Conservation (phyloP, 2,113 vertebrate genomes). For the Zootoca vivipara region DNA sequence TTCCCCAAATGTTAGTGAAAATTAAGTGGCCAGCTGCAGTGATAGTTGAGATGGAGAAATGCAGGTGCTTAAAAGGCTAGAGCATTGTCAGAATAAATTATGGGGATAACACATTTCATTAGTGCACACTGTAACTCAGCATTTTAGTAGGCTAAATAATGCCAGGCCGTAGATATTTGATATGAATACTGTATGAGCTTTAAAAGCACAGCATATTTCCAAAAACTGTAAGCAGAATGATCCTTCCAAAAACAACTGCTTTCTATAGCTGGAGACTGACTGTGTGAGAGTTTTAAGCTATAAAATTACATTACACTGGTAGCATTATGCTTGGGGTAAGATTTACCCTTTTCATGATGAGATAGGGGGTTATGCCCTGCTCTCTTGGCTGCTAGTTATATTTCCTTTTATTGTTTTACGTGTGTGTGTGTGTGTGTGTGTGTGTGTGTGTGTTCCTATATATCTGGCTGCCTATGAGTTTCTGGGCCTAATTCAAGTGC, state of each 20-base stretch:
- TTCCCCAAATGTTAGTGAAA: constrained; percentile 23
- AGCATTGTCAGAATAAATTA: constrained; percentile 27
- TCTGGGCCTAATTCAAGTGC: no score
- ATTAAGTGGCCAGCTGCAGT: not conserved
- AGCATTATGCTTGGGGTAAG: not conserved
- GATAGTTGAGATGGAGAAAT: not conserved
- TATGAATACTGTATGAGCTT: constrained; percentile 28
- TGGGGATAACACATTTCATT: constrained; percentile 33
- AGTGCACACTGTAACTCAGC: constrained; percentile 24
- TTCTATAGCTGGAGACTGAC: not conserved
- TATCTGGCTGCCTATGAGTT: no score
- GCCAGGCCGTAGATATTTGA: not conserved
- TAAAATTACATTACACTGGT: not conserved
- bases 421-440: not conserved
- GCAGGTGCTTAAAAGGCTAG: not conserved
- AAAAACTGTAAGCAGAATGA: constrained; percentile 29
- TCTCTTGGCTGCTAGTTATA: not conserved
- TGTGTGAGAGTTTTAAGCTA: constrained; percentile 27
- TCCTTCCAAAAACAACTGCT: constrained; percentile 36
- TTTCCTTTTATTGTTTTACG: not conserved
- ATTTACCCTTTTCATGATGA: not conserved
- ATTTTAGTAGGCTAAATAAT: constrained; percentile 16
- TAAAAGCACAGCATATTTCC: constrained; percentile 14
- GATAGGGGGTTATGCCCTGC: not conserved
- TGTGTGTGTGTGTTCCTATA: no score